Evolutionary conservation across 2,888 invertebrate species (phyloP).

Genomic region (Abrostola tripartita): DNA sequence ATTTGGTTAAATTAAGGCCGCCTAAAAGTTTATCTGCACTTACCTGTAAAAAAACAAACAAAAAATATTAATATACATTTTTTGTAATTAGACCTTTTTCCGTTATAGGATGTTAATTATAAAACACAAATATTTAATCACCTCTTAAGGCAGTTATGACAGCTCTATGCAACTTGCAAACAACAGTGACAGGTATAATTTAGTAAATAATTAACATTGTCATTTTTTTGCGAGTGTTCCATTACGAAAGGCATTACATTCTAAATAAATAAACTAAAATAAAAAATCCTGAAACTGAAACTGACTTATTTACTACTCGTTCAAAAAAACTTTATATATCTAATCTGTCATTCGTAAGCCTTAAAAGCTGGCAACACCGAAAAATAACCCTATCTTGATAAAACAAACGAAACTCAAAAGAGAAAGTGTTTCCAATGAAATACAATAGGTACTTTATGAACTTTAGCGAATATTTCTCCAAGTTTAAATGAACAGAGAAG

Average conservation of each 20-base stretch:
- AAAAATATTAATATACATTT: background rate
- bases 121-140: background rate
- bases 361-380: conserved; percentile 7
- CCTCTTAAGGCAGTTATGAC: no score
- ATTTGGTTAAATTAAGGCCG: background rate
- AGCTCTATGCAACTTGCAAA: no score
- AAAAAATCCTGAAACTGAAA: no score
- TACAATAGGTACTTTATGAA: conserved; percentile 46
- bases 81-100: background rate
- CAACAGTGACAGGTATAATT: no score
- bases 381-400: conserved; percentile 44
- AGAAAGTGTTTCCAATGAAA: conserved; percentile 47
- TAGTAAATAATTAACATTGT: no score
- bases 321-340: background rate
- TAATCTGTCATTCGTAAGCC: conserved; percentile 1
- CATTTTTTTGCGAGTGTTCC: no score
- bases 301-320: no score
- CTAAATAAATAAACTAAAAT: no score
- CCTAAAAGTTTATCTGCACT: conserved; percentile 11
- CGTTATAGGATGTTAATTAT: no score
- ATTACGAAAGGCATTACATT: no score
- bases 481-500: conserved; percentile 51
- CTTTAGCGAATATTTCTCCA: conserved; percentile 45
- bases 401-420: conserved; percentile 34
- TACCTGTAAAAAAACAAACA: conserved; percentile 38